A percentile compares a stretch with the other conserved stretches of the same genome.
Evolutionary conservation across 2,888 invertebrate genomes (phyloP).

Genomic region (Muscina levida): DNA sequence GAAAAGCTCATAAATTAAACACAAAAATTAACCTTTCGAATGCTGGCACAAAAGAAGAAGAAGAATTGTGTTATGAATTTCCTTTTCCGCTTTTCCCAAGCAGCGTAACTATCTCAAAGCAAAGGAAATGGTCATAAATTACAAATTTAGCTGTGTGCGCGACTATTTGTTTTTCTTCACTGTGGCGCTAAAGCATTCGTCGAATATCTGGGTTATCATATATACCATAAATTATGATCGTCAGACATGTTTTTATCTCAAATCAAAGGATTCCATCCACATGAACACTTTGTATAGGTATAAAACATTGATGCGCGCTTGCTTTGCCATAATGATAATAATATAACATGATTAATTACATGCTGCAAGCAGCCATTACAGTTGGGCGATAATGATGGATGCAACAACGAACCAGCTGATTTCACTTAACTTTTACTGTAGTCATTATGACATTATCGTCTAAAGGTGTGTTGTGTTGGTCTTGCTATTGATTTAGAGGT

Average conservation of each 20-base stretch:
- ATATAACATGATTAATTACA: slow-evolving; percentile 35
- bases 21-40: slow-evolving; percentile 21
- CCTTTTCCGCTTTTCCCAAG: slow-evolving; percentile 41
- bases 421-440: background rate
- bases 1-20: background rate
- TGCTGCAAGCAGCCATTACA: slow-evolving; percentile 56
- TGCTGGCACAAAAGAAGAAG: background rate
- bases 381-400: slow-evolving; percentile 18
- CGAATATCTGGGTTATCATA: slow-evolving; percentile 42
- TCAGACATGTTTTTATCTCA: slow-evolving; percentile 55
- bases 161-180: background rate
- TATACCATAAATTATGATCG: slow-evolving; percentile 52
- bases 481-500: too few species aligned
- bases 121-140: slow-evolving; percentile 37
- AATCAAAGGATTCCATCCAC: slow-evolving; percentile 47
- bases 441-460: too few species aligned
- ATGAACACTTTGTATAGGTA: background rate
- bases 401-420: slow-evolving; percentile 50
- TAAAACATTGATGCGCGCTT: background rate
- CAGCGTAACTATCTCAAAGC: slow-evolving; percentile 12
- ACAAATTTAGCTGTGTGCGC: slow-evolving; percentile 12
- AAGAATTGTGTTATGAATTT: slow-evolving; percentile 37
- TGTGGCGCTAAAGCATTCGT: slow-evolving; percentile 27
- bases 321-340: slow-evolving; percentile 9
- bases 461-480: too few species aligned